Evolutionary conservation across 2,113 vertebrate species (phyloP).

Genomic region (Hippolais icterina): DNA sequence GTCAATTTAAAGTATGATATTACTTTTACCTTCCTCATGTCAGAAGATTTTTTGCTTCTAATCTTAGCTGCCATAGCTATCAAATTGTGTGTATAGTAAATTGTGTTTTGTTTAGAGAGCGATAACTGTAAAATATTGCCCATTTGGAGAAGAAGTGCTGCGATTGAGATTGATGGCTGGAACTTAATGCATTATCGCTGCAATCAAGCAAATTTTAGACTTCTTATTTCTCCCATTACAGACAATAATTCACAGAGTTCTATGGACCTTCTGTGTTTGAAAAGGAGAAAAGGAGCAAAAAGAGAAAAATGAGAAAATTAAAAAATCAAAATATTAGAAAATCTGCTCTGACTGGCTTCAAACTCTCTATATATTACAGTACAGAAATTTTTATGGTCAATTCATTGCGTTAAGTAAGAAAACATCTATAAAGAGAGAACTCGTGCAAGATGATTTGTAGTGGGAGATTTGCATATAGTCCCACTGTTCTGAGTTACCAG

Average conservation of each 20-base stretch:
- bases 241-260: neutral
- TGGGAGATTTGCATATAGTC: neutral
- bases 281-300: neutral
- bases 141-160: neutral
- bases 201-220: slow-evolving; percentile 1
- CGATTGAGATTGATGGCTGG: slow-evolving; percentile 3
- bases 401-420: neutral
- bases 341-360: neutral
- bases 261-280: neutral
- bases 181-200: slow-evolving; percentile 21
- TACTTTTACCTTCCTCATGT: slow-evolving; percentile 27
- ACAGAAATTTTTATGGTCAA: neutral
- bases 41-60: neutral
- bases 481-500: neutral
- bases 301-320: neutral
- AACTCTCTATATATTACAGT: neutral
- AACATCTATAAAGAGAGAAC: neutral
- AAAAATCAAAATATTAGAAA: neutral
- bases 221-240: neutral
- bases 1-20: slow-evolving; percentile 14
- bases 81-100: slow-evolving; percentile 35
- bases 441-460: neutral
- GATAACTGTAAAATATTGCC: slow-evolving; percentile 23
- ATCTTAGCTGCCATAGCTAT: neutral
- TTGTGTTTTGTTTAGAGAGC: slow-evolving; percentile 16